Evolutionary conservation across 2,888 invertebrate genomes (phyloP).

Genomic region (Elaeidobius kamerunicus): DNA sequence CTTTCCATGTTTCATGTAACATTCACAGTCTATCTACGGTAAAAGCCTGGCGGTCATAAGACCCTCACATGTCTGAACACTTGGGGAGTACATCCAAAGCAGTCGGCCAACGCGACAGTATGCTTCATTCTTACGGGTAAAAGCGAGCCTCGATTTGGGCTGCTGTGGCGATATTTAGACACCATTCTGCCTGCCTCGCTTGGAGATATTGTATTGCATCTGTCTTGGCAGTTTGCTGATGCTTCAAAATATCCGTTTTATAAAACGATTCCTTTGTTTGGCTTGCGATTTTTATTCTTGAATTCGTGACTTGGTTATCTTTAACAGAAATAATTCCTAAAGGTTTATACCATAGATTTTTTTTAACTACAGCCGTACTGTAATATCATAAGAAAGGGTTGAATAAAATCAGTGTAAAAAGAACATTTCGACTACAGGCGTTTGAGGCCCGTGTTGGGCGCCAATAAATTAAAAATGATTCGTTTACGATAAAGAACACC

Average conservation of each 20-base stretch:
- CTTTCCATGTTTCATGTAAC: too few species aligned
- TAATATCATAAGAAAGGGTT: too few species aligned
- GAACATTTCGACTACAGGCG: too few species aligned
- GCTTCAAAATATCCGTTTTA: slow-evolving; percentile 6
- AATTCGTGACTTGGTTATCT: not conserved
- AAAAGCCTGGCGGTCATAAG: slow-evolving; percentile 17
- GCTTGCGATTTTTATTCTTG: not conserved
- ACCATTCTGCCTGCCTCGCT: slow-evolving; percentile 14
- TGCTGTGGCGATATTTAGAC: slow-evolving; percentile 23
- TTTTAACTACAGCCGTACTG: too few species aligned
- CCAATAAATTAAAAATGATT: too few species aligned
- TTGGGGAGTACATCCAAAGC: slow-evolving; percentile 29
- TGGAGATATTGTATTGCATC: slow-evolving; percentile 22
- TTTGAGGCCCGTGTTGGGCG: too few species aligned
- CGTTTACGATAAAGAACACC: too few species aligned
- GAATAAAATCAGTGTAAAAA: too few species aligned
- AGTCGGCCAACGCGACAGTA: slow-evolving; percentile 12
- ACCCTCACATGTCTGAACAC: slow-evolving; percentile 27
- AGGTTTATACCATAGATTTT: too few species aligned
- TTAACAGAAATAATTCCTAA: not conserved
- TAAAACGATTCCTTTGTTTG: slow-evolving; percentile 1
- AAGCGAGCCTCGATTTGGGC: slow-evolving; percentile 2
- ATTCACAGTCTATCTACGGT: slow-evolving; percentile 13
- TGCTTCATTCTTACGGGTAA: not conserved
- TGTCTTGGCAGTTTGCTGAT: slow-evolving; percentile 20